Evolutionary conservation across 2,113 vertebrate genomes (phyloP).

Genomic region (Cephalopholis sonnerati): DNA sequence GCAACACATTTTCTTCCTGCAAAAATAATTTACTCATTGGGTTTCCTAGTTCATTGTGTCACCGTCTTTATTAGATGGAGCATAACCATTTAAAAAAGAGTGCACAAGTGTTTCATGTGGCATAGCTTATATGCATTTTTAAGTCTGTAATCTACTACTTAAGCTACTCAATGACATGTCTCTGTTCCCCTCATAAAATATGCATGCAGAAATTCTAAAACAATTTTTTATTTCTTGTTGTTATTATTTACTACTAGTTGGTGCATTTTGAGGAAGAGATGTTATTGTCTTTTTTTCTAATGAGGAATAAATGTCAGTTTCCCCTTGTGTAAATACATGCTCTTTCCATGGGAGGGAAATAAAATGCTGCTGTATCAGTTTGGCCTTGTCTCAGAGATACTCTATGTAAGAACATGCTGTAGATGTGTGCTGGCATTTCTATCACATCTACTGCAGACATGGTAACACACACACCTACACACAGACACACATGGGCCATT

Average conservation of each 20-base stretch:
- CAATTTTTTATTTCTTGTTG: neutral
- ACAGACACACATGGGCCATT: constrained; percentile 30
- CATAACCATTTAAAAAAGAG: neutral
- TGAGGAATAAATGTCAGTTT: neutral
- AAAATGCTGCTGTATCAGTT: constrained; percentile 43
- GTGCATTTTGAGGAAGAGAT: neutral
- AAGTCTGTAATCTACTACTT: neutral
- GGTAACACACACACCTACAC: constrained; percentile 33
- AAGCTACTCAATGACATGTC: too few species aligned
- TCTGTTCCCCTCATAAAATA: neutral
- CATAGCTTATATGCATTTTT: neutral
- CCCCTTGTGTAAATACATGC: neutral
- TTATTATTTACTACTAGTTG: neutral
- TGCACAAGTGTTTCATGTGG: neutral
- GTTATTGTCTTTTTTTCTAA: neutral
- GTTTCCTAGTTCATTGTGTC: neutral
- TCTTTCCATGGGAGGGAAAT: neutral
- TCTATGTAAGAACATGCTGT: constrained; percentile 52
- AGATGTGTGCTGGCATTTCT: constrained; percentile 54
- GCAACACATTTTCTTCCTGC: neutral
- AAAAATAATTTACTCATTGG: too few species aligned
- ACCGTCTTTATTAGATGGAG: neutral
- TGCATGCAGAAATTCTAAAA: neutral
- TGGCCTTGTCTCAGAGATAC: constrained; percentile 41
- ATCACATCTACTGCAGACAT: constrained; percentile 32